phyloP scores from a whole-genome alignment of 2,888 invertebrate species.

The Anorthoa munda region DNA sequence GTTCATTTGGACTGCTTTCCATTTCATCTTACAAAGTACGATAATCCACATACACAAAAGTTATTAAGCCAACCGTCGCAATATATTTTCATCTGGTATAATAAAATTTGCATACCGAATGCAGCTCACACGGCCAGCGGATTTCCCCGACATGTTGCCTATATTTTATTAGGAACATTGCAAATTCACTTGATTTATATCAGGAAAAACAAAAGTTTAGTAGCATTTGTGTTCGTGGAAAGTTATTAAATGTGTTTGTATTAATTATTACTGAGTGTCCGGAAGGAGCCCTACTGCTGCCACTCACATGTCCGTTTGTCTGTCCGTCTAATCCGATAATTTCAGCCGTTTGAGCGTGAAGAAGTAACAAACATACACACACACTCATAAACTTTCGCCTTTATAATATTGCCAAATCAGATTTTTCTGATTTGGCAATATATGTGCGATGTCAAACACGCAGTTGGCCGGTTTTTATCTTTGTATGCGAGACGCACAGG shows the following conservation, averaged over 20 bases:
- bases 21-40: slow-evolving; percentile 49
- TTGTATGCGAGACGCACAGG: too few species aligned
- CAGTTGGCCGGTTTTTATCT: too few species aligned
- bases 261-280: not conserved
- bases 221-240: slow-evolving; percentile 20
- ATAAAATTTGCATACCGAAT: slow-evolving; percentile 81
- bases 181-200: slow-evolving; percentile 66
- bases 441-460: too few species aligned
- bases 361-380: too few species aligned
- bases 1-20: slow-evolving; percentile 11
- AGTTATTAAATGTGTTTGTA: slow-evolving; percentile 32
- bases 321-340: too few species aligned
- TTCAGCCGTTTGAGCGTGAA: too few species aligned
- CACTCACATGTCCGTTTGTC: too few species aligned
- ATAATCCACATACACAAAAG: slow-evolving; percentile 57
- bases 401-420: too few species aligned
- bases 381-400: too few species aligned
- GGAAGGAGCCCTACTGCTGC: too few species aligned
- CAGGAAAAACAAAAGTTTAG: slow-evolving; percentile 49
- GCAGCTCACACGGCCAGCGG: slow-evolving; percentile 70
- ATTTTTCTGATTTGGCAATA: too few species aligned
- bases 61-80: slow-evolving; percentile 69
- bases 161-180: slow-evolving; percentile 64
- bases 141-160: slow-evolving; percentile 68
- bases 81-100: slow-evolving; percentile 77